Evolutionary conservation across 2,113 vertebrate genomes (phyloP), one percentile per base, ranked within the genome.

Genomic region (Spea bombifrons): DNA sequence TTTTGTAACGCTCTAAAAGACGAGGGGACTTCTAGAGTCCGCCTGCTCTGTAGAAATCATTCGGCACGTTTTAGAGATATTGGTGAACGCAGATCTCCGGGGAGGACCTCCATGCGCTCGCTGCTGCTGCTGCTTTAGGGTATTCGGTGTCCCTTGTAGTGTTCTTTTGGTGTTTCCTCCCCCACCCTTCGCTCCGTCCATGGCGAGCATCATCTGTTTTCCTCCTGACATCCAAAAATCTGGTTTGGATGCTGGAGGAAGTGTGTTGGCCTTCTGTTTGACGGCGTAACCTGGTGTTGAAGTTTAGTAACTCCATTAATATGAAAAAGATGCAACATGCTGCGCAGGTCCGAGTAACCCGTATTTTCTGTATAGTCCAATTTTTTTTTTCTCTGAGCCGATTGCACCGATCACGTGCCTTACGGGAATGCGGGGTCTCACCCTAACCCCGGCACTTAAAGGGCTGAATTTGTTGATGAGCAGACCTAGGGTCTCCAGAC

Each of bases 101-200:
- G 55, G 8, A 59, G 15, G 55, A 59, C 55, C 3, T 13, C 55
- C 30, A 13, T 59, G 10, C 55, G 15, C 15, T 59, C 10, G 10
- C 55, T 4, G 69, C 75, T 66, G 10, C 55, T 4, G 69, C 75
- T 66, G 57, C 66, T 55, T 57, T 52, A 30, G 75, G 74, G 65
- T 50, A 55, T 50, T 68, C 48, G 7, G 15, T n/a, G n/a, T 55
- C 75, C 53, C 75, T 76, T 75, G 64, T 76, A 67, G 43, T 68
- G 44, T 52, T 52, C 65, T 52, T 59, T 57, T 69, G 66, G 47
- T 61, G 61, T 76, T 48, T 12, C 53, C n/a, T 59, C 55, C 55
- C 55, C 55, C 55, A 52, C 4, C 53, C 65, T 4, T 47, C 4
- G 30, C 64, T 55, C 75, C 55, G 75, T 59, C 16, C 75, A 70